Evolutionary conservation across 2,113 vertebrate genomes (phyloP).

Genomic region (Rhombomys opimus): DNA sequence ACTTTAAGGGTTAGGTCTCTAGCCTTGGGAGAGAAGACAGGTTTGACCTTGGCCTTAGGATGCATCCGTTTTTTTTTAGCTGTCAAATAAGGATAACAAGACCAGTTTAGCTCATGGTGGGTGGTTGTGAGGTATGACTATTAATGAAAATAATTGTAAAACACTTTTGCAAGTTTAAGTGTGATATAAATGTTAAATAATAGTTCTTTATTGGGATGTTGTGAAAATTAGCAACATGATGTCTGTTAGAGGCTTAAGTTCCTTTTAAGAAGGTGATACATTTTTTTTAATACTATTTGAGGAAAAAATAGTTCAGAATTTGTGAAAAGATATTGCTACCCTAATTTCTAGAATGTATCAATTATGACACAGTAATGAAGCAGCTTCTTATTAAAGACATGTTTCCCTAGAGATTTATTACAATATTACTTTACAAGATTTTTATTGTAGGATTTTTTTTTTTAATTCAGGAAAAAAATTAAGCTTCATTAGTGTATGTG

Average conservation of each 20-base stretch:
- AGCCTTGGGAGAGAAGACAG: conserved; percentile 35
- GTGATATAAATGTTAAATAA: conserved; percentile 80
- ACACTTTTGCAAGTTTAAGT: conserved; percentile 73
- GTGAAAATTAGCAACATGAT: conserved; percentile 79
- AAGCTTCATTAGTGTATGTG: background rate
- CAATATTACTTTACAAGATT: conserved; percentile 35
- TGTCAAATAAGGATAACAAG: conserved; percentile 72
- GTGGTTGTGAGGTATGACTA: conserved; percentile 76
- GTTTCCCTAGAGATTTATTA: conserved; percentile 50
- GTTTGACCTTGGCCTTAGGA: conserved; percentile 66
- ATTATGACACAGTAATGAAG: conserved; percentile 43
- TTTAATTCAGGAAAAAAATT: background rate
- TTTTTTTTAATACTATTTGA: conserved; percentile 74
- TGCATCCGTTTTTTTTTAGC: conserved; percentile 64
- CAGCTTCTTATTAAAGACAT: conserved; percentile 42
- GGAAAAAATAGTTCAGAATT: conserved; percentile 58
- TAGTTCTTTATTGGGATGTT: conserved; percentile 77
- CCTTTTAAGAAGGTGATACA: conserved; percentile 69
- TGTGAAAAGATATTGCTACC: conserved; percentile 48
- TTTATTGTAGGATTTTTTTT: conserved; percentile 32
- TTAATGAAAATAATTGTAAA: conserved; percentile 81
- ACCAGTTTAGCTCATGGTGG: conserved; percentile 71
- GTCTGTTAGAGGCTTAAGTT: conserved; percentile 70
- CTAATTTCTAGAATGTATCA: conserved; percentile 65
- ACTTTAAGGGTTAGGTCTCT: conserved; percentile 8